Percentiles rank a stretch among this genome's conserved stretches.
These are phyloP conservation scores for Camponotus floridanus DNA, from an alignment of 1,140 invertebrate species.

Conservation along the genomic window DNA sequence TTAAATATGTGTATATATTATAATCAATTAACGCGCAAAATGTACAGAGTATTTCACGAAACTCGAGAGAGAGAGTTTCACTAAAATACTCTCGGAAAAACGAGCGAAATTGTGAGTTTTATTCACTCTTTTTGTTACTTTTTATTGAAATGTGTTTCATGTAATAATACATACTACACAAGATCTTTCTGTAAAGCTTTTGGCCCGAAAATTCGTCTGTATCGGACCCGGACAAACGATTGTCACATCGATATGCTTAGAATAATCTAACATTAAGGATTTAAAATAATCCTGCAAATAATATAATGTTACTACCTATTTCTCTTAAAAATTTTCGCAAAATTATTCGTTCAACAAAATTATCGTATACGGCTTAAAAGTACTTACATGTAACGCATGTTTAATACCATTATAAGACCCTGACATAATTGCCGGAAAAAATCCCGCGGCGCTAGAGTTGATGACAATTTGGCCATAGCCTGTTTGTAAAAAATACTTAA, in stretches of 20 bases:
- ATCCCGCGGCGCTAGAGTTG: slow-evolving; percentile 91
- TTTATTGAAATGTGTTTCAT: neutral
- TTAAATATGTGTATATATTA: no score
- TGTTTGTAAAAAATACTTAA: slow-evolving; percentile 89
- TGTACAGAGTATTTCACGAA: no score
- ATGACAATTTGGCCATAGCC: slow-evolving; percentile 90
- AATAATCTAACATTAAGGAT: slow-evolving; percentile 88
- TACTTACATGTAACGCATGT: slow-evolving; percentile 92
- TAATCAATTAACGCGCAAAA: no score
- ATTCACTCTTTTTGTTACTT: neutral
- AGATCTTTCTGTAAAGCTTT: slow-evolving; percentile 89
- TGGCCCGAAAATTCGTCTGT: slow-evolving; percentile 90
- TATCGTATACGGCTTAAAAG: no score
- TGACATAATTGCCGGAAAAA: slow-evolving; percentile 90
- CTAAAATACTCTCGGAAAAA: slow-evolving; percentile 63
- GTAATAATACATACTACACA: slow-evolving; percentile 88
- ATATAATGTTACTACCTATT: neutral
- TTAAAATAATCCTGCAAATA: slow-evolving; percentile 90
- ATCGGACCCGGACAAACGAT: slow-evolving; percentile 92
- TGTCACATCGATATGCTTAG: slow-evolving; percentile 89
- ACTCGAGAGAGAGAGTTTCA: no score
- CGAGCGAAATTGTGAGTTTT: neutral
- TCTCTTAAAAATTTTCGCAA: neutral
- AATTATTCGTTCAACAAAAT: no score
- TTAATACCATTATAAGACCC: slow-evolving; percentile 93